Base-by-base conservation (phyloP, 2,888 invertebrate species). In the Tachina fera region DNA sequence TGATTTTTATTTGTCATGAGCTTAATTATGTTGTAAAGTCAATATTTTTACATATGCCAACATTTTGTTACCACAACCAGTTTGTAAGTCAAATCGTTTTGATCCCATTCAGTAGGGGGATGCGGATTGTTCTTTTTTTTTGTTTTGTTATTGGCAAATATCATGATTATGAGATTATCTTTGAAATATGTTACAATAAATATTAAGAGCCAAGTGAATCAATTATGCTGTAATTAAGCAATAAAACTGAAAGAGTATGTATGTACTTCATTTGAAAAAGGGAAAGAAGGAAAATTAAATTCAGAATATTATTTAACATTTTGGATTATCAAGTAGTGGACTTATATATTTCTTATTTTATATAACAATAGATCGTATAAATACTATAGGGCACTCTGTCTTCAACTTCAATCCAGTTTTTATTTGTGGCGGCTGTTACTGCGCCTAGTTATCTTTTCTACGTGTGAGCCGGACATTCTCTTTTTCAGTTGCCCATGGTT, bases 41-140 rank as follows among this genome's bases (percentile, higher is more conserved):
- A 80, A 81, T 65, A 72, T 86, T 89, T 89, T 88, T 90, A 88
- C 91, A 91, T 89, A 91, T 91, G 91, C 87, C 89, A 88, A 88
- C 89, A 91, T 91, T 91, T 87, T 74, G 45, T 41, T 39, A 31
- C 51, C 58, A 79, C 63, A 11, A 78, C 82, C 83, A 65, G 75
- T 56, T 63, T 70, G 41, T 51, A 14, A 43, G 56, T 41, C 19
- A 70, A 56, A 61, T 63, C n/a, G 61, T 51, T 68, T 43, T 71
- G 51, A 67, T 67, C 39, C 76, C 70, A 61, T 16, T 5, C n/a
- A 51, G 45, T n/a, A 58, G 72, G 81, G 61, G 49, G 56, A 11
- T 22, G 14, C 58, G 3, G 9, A 71, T 49, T 67, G 51, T 47
- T 58, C 43, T 58, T 61, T 75, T 74, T 81, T 77, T 31, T 61